A percentile compares a stretch with the other conserved stretches of the same genome.
phyloP scores from a whole-genome alignment of 1,140 invertebrate species.

The Drosophila ananassae region DNA sequence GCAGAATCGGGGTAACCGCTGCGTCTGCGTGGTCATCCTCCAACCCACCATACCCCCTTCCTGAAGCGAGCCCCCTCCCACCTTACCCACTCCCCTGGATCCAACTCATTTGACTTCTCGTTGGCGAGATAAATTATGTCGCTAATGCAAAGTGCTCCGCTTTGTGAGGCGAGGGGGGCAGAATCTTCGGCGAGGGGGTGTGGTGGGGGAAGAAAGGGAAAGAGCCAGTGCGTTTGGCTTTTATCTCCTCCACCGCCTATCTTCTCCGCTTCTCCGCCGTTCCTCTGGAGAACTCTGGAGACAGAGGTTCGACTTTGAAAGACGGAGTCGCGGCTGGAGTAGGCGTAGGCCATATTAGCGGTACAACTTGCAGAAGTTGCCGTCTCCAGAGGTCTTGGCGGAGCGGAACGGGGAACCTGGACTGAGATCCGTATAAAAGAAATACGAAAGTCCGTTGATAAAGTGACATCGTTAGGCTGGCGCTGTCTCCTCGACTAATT shows the following conservation, averaged over 20 bases:
- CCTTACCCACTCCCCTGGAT: conserved; percentile 11
- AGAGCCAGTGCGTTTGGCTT: conserved; percentile 70
- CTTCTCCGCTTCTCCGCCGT: neutral
- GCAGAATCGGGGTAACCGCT: conserved; percentile 52
- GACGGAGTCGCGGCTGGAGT: conserved; percentile 49
- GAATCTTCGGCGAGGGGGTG: neutral
- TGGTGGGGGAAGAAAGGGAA: conserved; percentile 14
- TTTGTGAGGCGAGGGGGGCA: conserved; percentile 59
- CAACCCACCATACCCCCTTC: conserved; percentile 17
- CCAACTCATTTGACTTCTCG: conserved; percentile 65
- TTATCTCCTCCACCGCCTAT: conserved; percentile 58
- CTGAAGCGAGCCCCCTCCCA: conserved; percentile 15
- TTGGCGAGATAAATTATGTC: conserved; percentile 84
- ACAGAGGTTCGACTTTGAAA: conserved; percentile 19
- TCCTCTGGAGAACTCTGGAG: conserved; percentile 10
- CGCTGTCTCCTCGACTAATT: conserved; percentile 77
- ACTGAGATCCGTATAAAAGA: conserved; percentile 36
- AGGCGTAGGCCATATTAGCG: conserved; percentile 79
- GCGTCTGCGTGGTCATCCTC: conserved; percentile 75
- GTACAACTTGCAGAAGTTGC: conserved; percentile 74
- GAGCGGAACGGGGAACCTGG: neutral
- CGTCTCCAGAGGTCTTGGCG: neutral
- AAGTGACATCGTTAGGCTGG: conserved; percentile 80
- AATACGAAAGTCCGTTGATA: conserved; percentile 74
- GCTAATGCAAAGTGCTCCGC: conserved; percentile 81